A percentile compares a stretch with the other conserved stretches of the same genome.
Evolutionary conservation across 1,140 invertebrate species (phyloP).

Genomic region (Phocides pigmalion): DNA sequence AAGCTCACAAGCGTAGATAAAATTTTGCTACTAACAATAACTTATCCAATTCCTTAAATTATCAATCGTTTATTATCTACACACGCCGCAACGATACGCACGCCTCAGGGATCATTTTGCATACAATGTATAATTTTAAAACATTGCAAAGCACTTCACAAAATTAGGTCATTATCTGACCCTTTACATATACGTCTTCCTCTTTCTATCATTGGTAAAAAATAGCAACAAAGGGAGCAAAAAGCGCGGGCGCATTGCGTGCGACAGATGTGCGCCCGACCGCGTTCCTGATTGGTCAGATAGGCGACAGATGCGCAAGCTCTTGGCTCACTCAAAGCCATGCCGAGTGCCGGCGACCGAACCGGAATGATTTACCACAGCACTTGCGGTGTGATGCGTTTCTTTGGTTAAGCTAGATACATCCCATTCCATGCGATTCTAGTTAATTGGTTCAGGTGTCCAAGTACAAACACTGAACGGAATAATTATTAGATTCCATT

Average conservation of each 20-base stretch:
- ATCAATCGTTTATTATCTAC: too few species aligned
- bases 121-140: neutral
- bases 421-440: neutral
- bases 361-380: constrained; percentile 20
- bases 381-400: constrained; percentile 1
- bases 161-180: constrained; percentile 21
- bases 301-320: constrained; percentile 62
- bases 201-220: constrained; percentile 39
- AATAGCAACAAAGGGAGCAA: constrained; percentile 59
- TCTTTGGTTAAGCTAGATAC: too few species aligned
- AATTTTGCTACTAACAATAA: too few species aligned
- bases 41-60: too few species aligned
- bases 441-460: neutral
- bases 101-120: too few species aligned
- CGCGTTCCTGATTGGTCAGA: constrained; percentile 60
- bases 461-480: neutral
- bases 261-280: constrained; percentile 64
- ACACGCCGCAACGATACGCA: too few species aligned
- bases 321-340: too few species aligned
- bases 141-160: neutral
- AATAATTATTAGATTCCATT: neutral
- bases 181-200: constrained; percentile 12
- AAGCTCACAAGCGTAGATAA: too few species aligned
- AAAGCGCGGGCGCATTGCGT: constrained; percentile 50
- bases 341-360: constrained; percentile 16